Base-by-base conservation (phyloP, 2,888 invertebrate genomes). In the Erynnis tages region DNA sequence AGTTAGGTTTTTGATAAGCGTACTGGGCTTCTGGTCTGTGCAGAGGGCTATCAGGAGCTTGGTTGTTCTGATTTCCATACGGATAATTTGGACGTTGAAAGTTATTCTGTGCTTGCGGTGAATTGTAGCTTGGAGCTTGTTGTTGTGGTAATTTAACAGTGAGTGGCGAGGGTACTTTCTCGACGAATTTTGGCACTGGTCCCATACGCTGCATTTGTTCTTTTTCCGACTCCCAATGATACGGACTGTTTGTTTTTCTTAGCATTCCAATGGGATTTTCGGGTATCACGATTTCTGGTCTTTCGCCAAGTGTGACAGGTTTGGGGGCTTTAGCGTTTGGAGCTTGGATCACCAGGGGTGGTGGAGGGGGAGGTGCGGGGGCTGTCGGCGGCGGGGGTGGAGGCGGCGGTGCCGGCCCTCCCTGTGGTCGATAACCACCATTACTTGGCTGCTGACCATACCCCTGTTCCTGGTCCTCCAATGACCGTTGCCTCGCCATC, bases 201-300 rank as follows among this genome's bases (percentile, higher is more conserved):
- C 88, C 92, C 65, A 91, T 79, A 53, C 83, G 79, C 56, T 91
- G 88, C 64, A 85, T 72, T 49, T 92, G 91, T 55, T 91, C 87
- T 68, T 92, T 90, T 69, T 92, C 92, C 32, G 83, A 79, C 68
- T 92, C 91, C 90, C 92, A 92, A 59, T 92, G 91, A 58, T 92
- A 91, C 0, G 94, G 93, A 53, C 93, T 93, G 55, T 93, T 91
- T 2, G 94, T 93, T 84, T 93, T 93, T 60, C 93, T 90, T 56
- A 94, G 74, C 81, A 92, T 87, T 17, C 93, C 92, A 76, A 94
- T 94, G 0, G 94, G 94, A 71, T 94, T 94, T 56, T 93, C 90
- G 4, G 94, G 94, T 41, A 94, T 94, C 13, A 94, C 94, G 65
- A 94, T 94, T 81, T 94, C 94, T 11, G 94, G 94, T 54, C 94